Evolutionary conservation across 2,797 vertebrate species (phyloP).

Genomic region (Telmatherina bonti): DNA sequence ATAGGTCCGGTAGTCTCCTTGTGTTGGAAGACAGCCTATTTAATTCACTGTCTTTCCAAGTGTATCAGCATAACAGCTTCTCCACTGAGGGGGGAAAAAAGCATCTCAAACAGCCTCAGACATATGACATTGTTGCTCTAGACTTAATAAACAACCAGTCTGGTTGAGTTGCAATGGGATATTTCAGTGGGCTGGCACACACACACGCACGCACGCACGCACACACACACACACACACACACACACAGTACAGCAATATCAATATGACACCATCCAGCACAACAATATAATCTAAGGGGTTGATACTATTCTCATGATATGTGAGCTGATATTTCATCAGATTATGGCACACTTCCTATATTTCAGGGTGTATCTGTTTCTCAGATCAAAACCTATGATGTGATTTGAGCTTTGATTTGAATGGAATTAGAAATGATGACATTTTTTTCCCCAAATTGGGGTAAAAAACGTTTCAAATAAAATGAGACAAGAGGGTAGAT

Average conservation of each 20-base stretch:
- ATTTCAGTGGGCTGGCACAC: slow-evolving; percentile 1
- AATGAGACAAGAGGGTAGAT: slow-evolving; percentile 19
- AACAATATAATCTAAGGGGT: slow-evolving; percentile 18
- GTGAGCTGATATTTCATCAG: slow-evolving; percentile 30
- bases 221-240: no score
- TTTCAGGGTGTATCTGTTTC: slow-evolving; percentile 42
- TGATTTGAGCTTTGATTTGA: slow-evolving; percentile 40
- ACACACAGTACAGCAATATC: slow-evolving; percentile 11
- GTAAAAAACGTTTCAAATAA: slow-evolving; percentile 5
- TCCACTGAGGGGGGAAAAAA: slow-evolving; percentile 18
- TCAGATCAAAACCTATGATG: slow-evolving; percentile 29
- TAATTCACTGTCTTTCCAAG: slow-evolving; percentile 73
- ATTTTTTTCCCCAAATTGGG: slow-evolving; percentile 3
- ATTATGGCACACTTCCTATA: slow-evolving; percentile 23
- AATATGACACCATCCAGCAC: slow-evolving; percentile 7
- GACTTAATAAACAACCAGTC: slow-evolving; percentile 75
- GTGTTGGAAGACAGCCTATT: slow-evolving; percentile 58
- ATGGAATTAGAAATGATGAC: slow-evolving; percentile 52
- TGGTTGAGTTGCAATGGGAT: slow-evolving; percentile 55
- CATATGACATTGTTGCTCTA: slow-evolving; percentile 65
- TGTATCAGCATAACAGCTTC: slow-evolving; percentile 68
- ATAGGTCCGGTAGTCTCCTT: slow-evolving; percentile 64
- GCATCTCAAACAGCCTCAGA: slow-evolving; percentile 46
- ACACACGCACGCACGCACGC: no score
- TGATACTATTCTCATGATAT: slow-evolving; percentile 27